These are phyloP conservation scores for Coregonus sp. DNA, from an alignment of 2,797 vertebrate genomes.

Conservation along the genomic window DNA sequence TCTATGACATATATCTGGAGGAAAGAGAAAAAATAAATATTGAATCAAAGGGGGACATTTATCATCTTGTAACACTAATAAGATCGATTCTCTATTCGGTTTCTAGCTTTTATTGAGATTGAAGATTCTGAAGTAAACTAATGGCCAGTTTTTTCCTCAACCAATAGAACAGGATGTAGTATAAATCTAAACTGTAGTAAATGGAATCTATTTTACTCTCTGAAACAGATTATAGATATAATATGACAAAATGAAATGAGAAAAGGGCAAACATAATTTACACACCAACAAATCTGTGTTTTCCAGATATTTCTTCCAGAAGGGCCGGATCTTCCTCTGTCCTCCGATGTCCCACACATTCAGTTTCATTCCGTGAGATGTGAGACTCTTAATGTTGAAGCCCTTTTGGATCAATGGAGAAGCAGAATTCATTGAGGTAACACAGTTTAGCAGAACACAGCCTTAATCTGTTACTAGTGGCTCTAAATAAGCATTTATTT, in stretches of 20 bases:
- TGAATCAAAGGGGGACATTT: no score
- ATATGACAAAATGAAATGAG: neutral
- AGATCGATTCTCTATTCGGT: neutral
- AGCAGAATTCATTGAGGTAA: neutral
- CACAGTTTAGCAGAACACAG: no score
- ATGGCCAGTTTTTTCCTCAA: neutral
- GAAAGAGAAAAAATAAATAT: slow-evolving; percentile 14
- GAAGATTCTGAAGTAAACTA: neutral
- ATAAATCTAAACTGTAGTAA: neutral
- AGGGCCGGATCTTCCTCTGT: slow-evolving; percentile 84
- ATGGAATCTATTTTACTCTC: neutral
- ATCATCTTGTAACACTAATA: neutral
- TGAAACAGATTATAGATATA: neutral
- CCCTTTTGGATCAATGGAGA: slow-evolving; percentile 68
- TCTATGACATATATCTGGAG: slow-evolving; percentile 86
- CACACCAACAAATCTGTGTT: slow-evolving; percentile 83
- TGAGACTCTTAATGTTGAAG: slow-evolving; percentile 89
- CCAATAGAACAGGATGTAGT: neutral
- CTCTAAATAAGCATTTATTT: no score
- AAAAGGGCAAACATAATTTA: neutral
- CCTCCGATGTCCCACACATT: slow-evolving; percentile 90
- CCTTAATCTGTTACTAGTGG: no score
- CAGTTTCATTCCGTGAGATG: slow-evolving; percentile 85
- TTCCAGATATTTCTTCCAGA: slow-evolving; percentile 81
- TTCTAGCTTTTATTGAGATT: neutral